These are phyloP conservation scores for Chaetogeoica ovagalla DNA, from an alignment of 2,888 invertebrate species.

Conservation along the genomic window DNA sequence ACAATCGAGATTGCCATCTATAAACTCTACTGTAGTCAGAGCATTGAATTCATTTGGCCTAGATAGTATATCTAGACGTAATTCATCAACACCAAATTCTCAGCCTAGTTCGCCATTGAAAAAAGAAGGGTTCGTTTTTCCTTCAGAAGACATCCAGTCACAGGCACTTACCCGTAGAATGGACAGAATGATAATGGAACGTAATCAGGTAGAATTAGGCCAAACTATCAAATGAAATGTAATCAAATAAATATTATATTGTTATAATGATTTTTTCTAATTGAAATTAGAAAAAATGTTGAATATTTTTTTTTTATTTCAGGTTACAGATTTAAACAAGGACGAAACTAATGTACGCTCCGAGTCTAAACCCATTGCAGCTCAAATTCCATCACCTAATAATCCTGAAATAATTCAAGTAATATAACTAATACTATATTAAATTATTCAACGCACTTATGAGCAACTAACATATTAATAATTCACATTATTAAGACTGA, in stretches of 20 bases:
- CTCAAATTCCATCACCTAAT: conserved; percentile 25
- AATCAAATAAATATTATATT: background rate
- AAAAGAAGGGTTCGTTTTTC: conserved; percentile 66
- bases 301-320: background rate
- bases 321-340: conserved; percentile 32
- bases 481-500: conserved; percentile 40
- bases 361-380: conserved; percentile 30
- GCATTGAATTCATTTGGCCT: conserved; percentile 63
- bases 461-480: background rate
- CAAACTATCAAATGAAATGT: conserved; percentile 53
- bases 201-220: conserved; percentile 55
- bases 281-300: background rate
- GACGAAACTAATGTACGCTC: conserved; percentile 33
- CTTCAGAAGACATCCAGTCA: conserved; percentile 58
- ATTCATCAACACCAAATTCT: conserved; percentile 61
- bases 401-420: conserved; percentile 47
- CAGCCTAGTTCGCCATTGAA: conserved; percentile 74
- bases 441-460: background rate
- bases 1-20: conserved; percentile 61
- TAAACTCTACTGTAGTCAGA: conserved; percentile 70
- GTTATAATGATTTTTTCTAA: background rate
- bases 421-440: background rate
- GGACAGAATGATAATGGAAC: conserved; percentile 55
- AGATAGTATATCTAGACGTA: conserved; percentile 47
- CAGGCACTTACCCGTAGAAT: conserved; percentile 55